Conservation (phyloP, 2,797 vertebrate genomes). For the Chaetophractus vellerosus region DNA sequence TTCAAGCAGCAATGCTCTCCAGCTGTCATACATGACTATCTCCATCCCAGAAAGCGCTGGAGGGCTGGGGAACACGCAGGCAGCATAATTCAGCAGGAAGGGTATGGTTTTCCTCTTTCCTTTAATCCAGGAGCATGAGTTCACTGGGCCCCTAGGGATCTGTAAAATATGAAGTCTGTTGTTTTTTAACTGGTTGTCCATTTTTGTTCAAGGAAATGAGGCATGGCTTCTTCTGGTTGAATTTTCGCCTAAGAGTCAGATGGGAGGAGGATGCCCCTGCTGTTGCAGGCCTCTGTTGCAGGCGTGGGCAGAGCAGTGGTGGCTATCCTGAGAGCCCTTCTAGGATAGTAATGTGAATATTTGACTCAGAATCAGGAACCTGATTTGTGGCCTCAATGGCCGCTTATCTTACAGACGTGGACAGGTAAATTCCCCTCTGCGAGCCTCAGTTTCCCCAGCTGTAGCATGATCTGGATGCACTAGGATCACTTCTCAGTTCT, state of each 20-base stretch:
- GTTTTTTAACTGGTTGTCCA: conserved; percentile 40
- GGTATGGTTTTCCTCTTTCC: conserved; percentile 54
- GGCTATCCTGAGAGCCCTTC: not conserved
- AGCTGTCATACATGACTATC: not conserved
- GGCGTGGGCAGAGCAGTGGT: not conserved
- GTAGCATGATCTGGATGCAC: not conserved
- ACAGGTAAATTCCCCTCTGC: conserved; percentile 8
- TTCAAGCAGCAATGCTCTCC: conserved; percentile 56
- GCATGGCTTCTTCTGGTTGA: not conserved
- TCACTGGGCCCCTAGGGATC: conserved; percentile 12
- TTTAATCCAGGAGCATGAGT: conserved; percentile 70
- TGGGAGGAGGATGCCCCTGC: not conserved
- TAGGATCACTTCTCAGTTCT: not conserved
- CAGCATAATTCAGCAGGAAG: conserved; percentile 41
- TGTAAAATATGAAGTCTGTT: conserved; percentile 58
- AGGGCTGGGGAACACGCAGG: conserved; percentile 3
- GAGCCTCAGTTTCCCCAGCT: not conserved
- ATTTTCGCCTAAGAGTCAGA: conserved; percentile 57
- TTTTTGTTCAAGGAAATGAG: conserved; percentile 62
- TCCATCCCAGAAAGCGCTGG: conserved; percentile 40
- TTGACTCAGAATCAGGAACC: not conserved
- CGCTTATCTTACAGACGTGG: not conserved
- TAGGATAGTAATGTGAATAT: not conserved
- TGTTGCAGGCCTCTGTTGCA: not conserved
- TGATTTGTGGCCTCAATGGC: not conserved